Evolutionary conservation across 2,113 vertebrate species (phyloP), one percentile per base, ranked within the genome.

Genomic region (Pteropus alecto): DNA sequence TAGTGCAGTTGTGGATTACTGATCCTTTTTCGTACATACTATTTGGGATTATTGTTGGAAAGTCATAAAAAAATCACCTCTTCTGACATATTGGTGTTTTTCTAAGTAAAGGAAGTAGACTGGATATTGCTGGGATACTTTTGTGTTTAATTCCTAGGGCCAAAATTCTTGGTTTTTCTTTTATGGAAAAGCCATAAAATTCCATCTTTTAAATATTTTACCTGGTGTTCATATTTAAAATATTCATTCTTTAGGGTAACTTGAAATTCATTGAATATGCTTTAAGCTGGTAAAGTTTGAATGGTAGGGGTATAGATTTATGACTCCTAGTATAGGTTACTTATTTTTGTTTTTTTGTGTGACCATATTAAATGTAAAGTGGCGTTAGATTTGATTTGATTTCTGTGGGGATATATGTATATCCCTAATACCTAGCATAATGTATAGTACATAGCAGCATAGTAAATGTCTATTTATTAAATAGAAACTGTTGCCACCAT

Each of bases 111-210:
- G 43, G 8, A 92, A 51, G 85, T 96, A 88, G 19, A 84, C 33
- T 92, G 24, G 86, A 26, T 94, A 60, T 96, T 95, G 63, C 41
- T 84, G 33, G 54, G 24, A 76, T 96, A 77, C 24, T 95, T 78
- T 70, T 81, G n/a, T 76, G 33, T 22, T 95, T 97, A 46, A 83
- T 89, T 93, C 22, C 35, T 56, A 65, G 38, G 30, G 22, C 26
- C 63, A 94, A 38, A 94, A 65, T 84, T 96, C 41, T 90, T 93
- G 56, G 28, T 85, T 67, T 93, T 91, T 38, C 10, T 95, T 87
- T 95, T 70, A 92, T 93, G 21, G 81, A 95, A 95, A 33, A 88
- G n/a, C 41, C 81, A 93, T 92, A 35, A 70, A 95, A 70, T 96
- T 93, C 3, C 9, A 56, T 78, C 43, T 21, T 94, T 96, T 54